phyloP scores from a whole-genome alignment of 1,140 invertebrate genomes.

The Eriocheir sinensis region DNA sequence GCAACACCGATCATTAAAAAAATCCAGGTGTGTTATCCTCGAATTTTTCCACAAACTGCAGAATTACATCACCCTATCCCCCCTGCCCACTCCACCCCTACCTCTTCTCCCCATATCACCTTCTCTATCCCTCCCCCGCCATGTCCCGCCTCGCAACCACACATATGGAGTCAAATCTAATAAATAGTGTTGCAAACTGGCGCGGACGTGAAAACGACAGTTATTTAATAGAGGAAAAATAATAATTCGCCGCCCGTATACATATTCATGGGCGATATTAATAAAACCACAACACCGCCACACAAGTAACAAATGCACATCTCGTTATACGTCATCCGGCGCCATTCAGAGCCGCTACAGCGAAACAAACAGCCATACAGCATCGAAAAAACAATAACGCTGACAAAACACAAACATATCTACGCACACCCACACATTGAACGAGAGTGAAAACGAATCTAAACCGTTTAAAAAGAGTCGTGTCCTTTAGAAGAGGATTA shows the following conservation, averaged over 20 bases:
- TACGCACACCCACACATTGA: background rate
- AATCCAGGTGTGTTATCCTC: background rate
- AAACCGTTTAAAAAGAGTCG: too few relatives aligned
- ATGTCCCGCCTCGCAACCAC: background rate
- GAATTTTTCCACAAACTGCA: slow-evolving; percentile 6
- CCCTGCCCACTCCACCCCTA: too few relatives aligned
- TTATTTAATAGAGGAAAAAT: slow-evolving; percentile 18
- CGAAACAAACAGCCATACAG: background rate
- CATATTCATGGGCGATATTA: slow-evolving; percentile 12
- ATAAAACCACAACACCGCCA: slow-evolving; percentile 2
- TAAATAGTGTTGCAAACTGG: background rate
- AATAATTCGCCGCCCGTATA: background rate
- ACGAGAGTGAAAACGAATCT: too few relatives aligned
- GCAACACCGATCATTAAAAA: background rate
- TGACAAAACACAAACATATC: background rate
- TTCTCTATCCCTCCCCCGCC: too few relatives aligned
- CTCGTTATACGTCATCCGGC: background rate
- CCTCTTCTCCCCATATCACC: too few relatives aligned
- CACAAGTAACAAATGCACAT: background rate
- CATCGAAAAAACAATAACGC: background rate
- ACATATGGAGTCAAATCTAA: background rate
- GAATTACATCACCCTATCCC: too few relatives aligned
- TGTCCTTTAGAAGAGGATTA: too few relatives aligned
- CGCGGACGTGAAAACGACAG: background rate
- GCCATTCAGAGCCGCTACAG: background rate